phyloP scores from a whole-genome alignment of 2,113 vertebrate genomes.

The Scortum barcoo region DNA sequence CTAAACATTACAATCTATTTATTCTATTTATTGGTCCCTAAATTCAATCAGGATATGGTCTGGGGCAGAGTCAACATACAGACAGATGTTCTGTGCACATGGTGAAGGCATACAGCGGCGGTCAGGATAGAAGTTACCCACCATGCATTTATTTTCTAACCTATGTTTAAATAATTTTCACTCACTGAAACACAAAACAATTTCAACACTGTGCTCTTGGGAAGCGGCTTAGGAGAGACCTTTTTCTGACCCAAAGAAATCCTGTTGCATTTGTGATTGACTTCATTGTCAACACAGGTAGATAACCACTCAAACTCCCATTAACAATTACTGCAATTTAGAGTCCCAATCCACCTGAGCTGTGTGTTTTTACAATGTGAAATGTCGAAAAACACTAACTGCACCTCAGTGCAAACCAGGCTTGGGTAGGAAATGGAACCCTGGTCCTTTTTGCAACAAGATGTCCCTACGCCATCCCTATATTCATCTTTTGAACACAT shows the following conservation, averaged over 20 bases:
- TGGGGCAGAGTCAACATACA: slow-evolving; percentile 41
- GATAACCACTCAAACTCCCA: neutral
- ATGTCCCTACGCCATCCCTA: neutral
- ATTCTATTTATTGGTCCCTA: slow-evolving; percentile 56
- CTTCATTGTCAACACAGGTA: neutral
- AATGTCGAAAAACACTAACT: too few species aligned
- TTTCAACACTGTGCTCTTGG: slow-evolving; percentile 8
- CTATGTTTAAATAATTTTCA: slow-evolving; percentile 38
- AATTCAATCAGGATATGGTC: slow-evolving; percentile 58
- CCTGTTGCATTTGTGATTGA: neutral
- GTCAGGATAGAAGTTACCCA: slow-evolving; percentile 19
- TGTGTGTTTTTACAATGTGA: too few species aligned
- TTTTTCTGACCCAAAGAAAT: neutral
- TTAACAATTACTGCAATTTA: neutral
- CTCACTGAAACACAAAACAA: slow-evolving; percentile 28
- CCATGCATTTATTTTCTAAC: slow-evolving; percentile 25
- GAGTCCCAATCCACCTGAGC: neutral
- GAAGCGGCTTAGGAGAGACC: neutral
- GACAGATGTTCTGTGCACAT: slow-evolving; percentile 49
- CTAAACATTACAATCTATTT: slow-evolving; percentile 64
- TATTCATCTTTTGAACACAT: neutral
- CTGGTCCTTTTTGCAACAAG: neutral
- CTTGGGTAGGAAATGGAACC: neutral
- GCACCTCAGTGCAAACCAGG: neutral
- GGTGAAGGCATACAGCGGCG: neutral